Conservation (phyloP, 2,888 invertebrate genomes). For the Sarcophaga caerulescens region DNA sequence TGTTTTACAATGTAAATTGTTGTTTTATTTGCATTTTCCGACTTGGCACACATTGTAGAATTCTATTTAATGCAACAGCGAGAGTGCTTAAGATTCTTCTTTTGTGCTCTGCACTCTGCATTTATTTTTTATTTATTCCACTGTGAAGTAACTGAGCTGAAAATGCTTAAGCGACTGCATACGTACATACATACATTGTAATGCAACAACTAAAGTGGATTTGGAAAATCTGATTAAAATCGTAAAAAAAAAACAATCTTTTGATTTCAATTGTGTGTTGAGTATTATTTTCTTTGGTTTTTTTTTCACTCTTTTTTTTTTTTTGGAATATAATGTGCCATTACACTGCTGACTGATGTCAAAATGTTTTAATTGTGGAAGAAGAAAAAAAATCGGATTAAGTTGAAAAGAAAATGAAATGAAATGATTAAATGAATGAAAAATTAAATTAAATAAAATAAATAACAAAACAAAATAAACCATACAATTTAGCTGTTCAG, state of each 20-base stretch:
- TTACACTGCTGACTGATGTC: slow-evolving; percentile 47
- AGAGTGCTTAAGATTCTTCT: slow-evolving; percentile 35
- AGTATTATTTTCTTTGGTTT: slow-evolving; percentile 28
- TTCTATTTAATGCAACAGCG: slow-evolving; percentile 14
- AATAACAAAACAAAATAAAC: slow-evolving; percentile 20
- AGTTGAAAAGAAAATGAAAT: slow-evolving; percentile 18
- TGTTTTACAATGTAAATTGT: slow-evolving; percentile 14
- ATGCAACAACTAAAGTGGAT: slow-evolving; percentile 32
- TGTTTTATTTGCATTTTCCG: slow-evolving; percentile 60
- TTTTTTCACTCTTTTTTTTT: slow-evolving; percentile 25
- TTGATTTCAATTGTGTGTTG: too few species aligned
- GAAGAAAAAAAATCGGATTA: slow-evolving; percentile 26
- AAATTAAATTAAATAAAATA: background rate
- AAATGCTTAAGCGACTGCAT: slow-evolving; percentile 8
- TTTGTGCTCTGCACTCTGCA: background rate
- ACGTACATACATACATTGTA: background rate
- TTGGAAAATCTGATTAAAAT: slow-evolving; percentile 59
- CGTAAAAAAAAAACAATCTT: background rate
- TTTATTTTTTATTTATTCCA: slow-evolving; percentile 17
- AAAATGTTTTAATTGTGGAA: slow-evolving; percentile 52
- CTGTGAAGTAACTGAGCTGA: background rate
- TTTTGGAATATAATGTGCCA: slow-evolving; percentile 51
- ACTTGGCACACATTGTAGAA: slow-evolving; percentile 49
- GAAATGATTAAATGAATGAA: slow-evolving; percentile 22
- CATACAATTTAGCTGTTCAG: slow-evolving; percentile 8